Evolutionary conservation across 2,113 vertebrate species (phyloP), one percentile per base, ranked within the genome.

Genomic region (Arenaria interpres): DNA sequence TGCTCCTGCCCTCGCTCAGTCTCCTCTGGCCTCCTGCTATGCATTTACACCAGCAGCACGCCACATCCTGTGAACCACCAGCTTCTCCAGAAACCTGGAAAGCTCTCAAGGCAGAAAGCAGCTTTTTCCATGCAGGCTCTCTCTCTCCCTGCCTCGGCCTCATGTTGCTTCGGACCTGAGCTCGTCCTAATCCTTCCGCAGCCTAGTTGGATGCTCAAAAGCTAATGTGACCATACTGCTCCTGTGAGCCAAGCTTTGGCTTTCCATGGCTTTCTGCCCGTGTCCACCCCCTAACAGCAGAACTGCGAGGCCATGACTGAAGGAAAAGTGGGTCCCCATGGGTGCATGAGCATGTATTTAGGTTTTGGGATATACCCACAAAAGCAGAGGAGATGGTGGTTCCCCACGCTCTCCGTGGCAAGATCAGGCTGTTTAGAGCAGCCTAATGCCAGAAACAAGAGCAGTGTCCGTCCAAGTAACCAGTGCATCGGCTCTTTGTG

Each of bases 11-110:
- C n/a, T 53, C 11, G 0, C 45, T 87, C 53, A 64, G 33, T 21
- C 27, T 85, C 8, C 43, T 79, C 4, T 2, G 23, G 33, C 19
- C 54, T 96, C n/a, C 68, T 81, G 43, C n/a, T 78, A 5, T 30
- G 25, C 45, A n/a, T n/a, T 64, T 72, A 76, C 32, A 78, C 60
- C 30, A 82, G 39, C 27, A 64, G 28, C 0, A 0, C 18, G 21
- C 6, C 3, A 33, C 0, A 0, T 57, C 54, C 46, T 74, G 2
- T 4, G 4, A 81, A n/a, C 25, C 54, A 64, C 15, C 35, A 67
- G 79, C 32, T 84, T 51, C 37, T 59, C 56, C 3, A 35, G 3
- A 86, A 96, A 69, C 25, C 32, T 84, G 46, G 43, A 43, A 74
- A 56, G 14, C 48, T 74, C 30, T 79, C 33, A 53, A 62, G 59